phyloP scores from a whole-genome alignment of 2,888 invertebrate genomes.

The Dinocampus coccinellae region DNA sequence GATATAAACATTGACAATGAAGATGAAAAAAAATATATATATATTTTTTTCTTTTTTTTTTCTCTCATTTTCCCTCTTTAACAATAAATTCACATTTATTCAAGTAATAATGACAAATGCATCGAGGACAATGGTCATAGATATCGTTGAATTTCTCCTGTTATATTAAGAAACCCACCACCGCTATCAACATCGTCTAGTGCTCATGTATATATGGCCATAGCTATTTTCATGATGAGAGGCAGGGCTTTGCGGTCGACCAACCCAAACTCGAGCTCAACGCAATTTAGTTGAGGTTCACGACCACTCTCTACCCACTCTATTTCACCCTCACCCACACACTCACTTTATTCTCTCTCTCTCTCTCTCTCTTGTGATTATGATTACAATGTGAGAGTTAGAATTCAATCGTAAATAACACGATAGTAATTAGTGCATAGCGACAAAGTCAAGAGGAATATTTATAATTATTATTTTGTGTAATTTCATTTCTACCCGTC shows the following conservation, averaged over 20 bases:
- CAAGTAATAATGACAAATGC: not conserved
- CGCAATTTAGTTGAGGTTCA: slow-evolving; percentile 18
- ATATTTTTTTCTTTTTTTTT: no score
- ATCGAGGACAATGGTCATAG: not conserved
- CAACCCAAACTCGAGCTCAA: slow-evolving; percentile 9
- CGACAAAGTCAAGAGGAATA: slow-evolving; percentile 32
- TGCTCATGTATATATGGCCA: not conserved
- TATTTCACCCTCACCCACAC: no score
- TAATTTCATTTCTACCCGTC: not conserved
- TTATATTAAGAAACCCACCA: not conserved
- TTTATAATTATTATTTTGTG: slow-evolving; percentile 38
- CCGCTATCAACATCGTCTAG: not conserved
- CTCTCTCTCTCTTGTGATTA: no score
- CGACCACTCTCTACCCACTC: slow-evolving; percentile 3
- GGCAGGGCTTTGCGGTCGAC: slow-evolving; percentile 24
- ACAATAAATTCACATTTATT: not conserved
- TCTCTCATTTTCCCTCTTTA: no score
- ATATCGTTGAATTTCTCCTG: not conserved
- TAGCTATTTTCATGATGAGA: slow-evolving; percentile 12
- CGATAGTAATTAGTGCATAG: slow-evolving; percentile 38
- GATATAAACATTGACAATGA: not conserved
- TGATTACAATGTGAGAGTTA: not conserved
- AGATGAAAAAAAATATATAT: not conserved
- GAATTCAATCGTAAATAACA: slow-evolving; percentile 27
- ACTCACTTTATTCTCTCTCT: no score